These are phyloP conservation scores for Pinctada fucata DNA, from an alignment of 2,888 invertebrate genomes.

Conservation along the genomic window DNA sequence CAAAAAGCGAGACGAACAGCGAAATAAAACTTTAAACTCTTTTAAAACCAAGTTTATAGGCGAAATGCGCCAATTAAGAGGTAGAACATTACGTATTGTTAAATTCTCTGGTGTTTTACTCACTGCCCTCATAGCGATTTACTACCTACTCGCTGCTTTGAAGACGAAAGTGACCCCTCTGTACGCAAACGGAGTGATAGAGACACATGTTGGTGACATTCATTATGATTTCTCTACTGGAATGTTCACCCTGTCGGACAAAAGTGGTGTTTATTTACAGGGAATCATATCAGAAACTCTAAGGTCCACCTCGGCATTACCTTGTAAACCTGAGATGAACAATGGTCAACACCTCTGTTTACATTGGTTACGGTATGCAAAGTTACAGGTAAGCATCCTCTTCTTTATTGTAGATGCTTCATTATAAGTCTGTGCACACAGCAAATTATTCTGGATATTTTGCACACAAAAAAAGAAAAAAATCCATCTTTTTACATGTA, in stretches of 20 bases:
- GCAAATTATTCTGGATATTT: too few species aligned
- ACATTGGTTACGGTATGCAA: conserved; percentile 49
- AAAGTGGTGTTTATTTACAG: conserved; percentile 30
- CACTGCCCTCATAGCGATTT: conserved; percentile 38
- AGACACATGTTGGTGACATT: conserved; percentile 46
- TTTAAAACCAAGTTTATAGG: neutral
- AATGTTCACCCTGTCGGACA: conserved; percentile 45
- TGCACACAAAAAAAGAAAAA: too few species aligned
- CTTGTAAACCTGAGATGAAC: conserved; percentile 29
- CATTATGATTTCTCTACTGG: conserved; percentile 59
- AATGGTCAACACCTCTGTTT: conserved; percentile 47
- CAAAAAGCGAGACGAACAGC: neutral
- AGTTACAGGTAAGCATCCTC: conserved; percentile 43
- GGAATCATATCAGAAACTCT: conserved; percentile 39
- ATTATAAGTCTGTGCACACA: neutral
- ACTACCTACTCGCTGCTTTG: conserved; percentile 44
- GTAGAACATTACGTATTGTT: conserved; percentile 32
- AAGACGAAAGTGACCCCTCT: conserved; percentile 43
- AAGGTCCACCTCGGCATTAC: conserved; percentile 34
- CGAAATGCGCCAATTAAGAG: conserved; percentile 36
- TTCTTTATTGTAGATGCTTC: neutral
- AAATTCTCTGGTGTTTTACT: conserved; percentile 28
- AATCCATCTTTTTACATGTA: too few species aligned
- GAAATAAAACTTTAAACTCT: conserved; percentile 2
- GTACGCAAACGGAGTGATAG: conserved; percentile 47